These are phyloP conservation scores for Netelia inedita DNA, from an alignment of 2,888 invertebrate species.

Conservation along the genomic window DNA sequence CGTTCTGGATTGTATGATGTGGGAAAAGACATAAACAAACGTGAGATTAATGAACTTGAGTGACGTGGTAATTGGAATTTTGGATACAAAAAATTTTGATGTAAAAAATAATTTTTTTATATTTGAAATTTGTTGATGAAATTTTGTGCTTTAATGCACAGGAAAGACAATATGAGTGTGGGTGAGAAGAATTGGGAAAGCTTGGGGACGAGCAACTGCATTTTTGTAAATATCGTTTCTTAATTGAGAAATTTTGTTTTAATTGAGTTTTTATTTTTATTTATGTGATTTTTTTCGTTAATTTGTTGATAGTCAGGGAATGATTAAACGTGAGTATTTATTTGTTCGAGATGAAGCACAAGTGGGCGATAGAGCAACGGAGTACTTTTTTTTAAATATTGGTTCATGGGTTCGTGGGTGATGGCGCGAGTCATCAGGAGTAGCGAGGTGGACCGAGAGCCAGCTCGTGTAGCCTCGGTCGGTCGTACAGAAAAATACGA, in stretches of 20 bases:
- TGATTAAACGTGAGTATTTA: too few relatives aligned
- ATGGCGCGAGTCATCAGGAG: constrained; percentile 59
- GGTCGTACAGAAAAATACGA: constrained; percentile 56
- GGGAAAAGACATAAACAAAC: constrained; percentile 55
- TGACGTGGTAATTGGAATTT: neutral
- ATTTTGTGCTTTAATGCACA: too few relatives aligned
- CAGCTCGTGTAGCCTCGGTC: constrained; percentile 48
- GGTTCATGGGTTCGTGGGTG: constrained; percentile 29
- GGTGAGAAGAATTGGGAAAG: too few relatives aligned
- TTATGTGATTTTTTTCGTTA: too few relatives aligned
- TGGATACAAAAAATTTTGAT: neutral
- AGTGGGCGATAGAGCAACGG: neutral
- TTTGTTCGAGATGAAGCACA: neutral
- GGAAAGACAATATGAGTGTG: too few relatives aligned
- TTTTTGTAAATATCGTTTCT: too few relatives aligned
- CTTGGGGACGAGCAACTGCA: too few relatives aligned
- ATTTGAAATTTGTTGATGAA: neutral
- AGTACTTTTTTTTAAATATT: neutral
- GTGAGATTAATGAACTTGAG: neutral
- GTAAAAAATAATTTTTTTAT: neutral
- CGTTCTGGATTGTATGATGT: constrained; percentile 18
- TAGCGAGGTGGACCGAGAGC: neutral
- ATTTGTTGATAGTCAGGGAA: too few relatives aligned
- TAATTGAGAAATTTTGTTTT: too few relatives aligned
- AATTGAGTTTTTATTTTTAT: too few relatives aligned